Base-by-base conservation (phyloP, 1,140 invertebrate species). In the Acromyrmex charruanus region DNA sequence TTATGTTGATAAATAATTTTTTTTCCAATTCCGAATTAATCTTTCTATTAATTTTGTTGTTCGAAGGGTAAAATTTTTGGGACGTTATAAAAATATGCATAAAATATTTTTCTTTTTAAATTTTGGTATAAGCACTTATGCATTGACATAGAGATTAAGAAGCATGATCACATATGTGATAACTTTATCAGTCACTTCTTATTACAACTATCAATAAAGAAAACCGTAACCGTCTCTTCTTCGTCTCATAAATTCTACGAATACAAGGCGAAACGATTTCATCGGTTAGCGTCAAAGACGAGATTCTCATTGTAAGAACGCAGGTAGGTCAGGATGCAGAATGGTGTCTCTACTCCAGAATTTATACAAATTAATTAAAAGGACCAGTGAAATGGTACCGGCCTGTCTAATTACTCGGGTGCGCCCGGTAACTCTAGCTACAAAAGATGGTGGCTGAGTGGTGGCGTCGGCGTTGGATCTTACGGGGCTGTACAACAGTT, bases 331-430 rank as follows among this genome's bases (percentile, higher is more conserved):
- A 35, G 49, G 71, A 39, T 28, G 18, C 39, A 14, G 53, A 61
- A 61, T 35, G 35, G 31, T 59, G 39, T 55, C 53, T 61, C 18
- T 53, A 28, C 77, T 79, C 44, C 61, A 53, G 69, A 90, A 90
- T 88, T 90, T 92, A 91, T 88, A 92, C 89, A 89, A 93, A 93
- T 93, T 93, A 93, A 93, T 93, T 93, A 92, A 93, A 92, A 91
- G 82, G 51, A 53, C 61, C 87, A 51, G 89, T 77, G 86, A 91
- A 93, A 92, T 87, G 90, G 81, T 71, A 89, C 87, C 81, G 86
- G 86, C 89, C 87, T 86, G 89, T 91, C 89, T 93, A 93, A 93
- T 93, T 93, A 92, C 87, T 87, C 69, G 80, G 77, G 59, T 49
- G 85, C 21, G 85, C 69, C 28, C 53, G 85, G 77, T 85, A 88